Evolutionary conservation across 1,140 invertebrate genomes (phyloP), one percentile per base, ranked within the genome.

Genomic region (Pogonomyrmex barbatus): DNA sequence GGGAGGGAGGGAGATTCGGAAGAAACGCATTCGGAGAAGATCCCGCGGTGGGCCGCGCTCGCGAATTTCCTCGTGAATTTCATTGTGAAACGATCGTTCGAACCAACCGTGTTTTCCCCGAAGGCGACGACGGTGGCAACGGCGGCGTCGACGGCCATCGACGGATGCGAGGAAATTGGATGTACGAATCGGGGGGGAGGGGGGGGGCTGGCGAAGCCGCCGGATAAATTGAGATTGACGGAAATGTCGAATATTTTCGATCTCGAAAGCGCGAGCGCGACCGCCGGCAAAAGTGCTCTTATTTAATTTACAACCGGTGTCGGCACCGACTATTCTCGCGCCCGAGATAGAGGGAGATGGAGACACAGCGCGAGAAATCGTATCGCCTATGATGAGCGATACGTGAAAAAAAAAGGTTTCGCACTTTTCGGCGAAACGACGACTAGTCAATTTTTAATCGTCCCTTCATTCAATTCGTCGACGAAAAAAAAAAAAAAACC

Each of bases 221-320:
- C 58, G 73, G 73, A 85, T 85, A 85, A 85, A 85, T 85, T 85
- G 82, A 78, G 73, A 85, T 85, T 78, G 82, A 85, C 82, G 82
- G 82, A 78, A 85, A 85, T 78, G 82, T 85, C 82, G 82, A 85
- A 85, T 85, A 85, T 85, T 85, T 85, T 85, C 73, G 73, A 65
- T 85, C 73, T 65, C 36, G 47, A 63, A 17, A 50, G 71, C 73
- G 36, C 56, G 71, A 39, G 71, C 60, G 82, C 73, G 75, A 65
- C 39, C 71, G 82, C 47, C 47, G 73, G 82, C 60, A 73, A 85
- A 85, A 77, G 82, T 85, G 82, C 82, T 65, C 82, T 85, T 85
- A 85, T 85, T 85, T 85, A 85, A 85, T 85, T 85, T 85, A 78
- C 60, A 77, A 63, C 10, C 62, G 60, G 56, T 84, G 39, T 73